Base-by-base conservation (phyloP, 2,113 vertebrate genomes). In the Plecotus auritus region DNA sequence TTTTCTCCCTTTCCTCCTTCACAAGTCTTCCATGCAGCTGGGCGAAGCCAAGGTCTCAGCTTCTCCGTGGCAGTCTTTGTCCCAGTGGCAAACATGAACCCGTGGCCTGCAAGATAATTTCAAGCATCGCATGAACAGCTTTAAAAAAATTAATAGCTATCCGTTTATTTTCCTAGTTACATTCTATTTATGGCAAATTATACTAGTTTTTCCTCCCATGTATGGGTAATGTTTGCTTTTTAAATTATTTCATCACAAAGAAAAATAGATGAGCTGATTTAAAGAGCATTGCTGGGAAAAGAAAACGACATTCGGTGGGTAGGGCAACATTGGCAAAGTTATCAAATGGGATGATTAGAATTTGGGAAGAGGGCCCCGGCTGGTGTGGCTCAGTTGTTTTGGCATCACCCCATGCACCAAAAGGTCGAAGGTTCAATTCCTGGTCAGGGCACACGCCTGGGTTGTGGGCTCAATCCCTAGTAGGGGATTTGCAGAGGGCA, bases 61-160 rank as follows among this genome's bases (percentile, higher is more conserved):
- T 16, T 54, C 72, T 59, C 18, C 20, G 0, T 18, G 1, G 45
- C 40, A 54, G 82, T 9, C 30, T 49, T 77, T 76, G 45, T 35
- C 40, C 13, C 0, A 23, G 42, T 9, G 14, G 47, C 10, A 0
- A 0, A 0, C 18, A 9, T 5, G 47, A 56, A 23, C 9, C 0
- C 9, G n/a, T 2, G n/a, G 42, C 8, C 7, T n/a, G 1, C 12
- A 26, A 56, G 88, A n/a, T 13, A 2, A 40, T 37, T 42, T 54
- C 37, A 28, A 0, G 35, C 12, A 18, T 4, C 5, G 14, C 26
- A 1, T 10, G 66, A 76, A 20, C 54, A 64, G 78, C 45, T 78
- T 45, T 17, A 54, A 56, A 83, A 74, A 76, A 49, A 59, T 87
- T 37, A 51, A 73, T 32, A 22, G 54, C 54, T 51, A 16, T 49